These are phyloP conservation scores for Pogonognathellus flavescens DNA, from an alignment of 1,140 invertebrate species.

Conservation along the genomic window DNA sequence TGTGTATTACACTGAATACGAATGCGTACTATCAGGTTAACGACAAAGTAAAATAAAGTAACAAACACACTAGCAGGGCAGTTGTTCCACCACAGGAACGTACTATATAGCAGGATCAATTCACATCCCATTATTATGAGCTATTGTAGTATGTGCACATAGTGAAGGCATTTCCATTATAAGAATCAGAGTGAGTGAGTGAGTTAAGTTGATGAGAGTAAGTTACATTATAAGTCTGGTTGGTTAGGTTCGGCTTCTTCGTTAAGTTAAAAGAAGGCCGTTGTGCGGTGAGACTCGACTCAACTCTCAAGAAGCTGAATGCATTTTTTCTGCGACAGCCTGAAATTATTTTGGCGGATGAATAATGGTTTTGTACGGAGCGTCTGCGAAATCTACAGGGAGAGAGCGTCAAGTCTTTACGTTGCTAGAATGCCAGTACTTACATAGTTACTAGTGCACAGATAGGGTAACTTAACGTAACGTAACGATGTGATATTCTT, in stretches of 20 bases:
- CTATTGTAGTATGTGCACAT: background rate
- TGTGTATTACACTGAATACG: no score
- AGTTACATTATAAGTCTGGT: constrained; percentile 33
- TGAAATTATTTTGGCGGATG: constrained; percentile 55
- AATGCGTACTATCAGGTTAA: background rate
- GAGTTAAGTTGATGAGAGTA: constrained; percentile 44
- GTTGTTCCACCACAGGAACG: background rate
- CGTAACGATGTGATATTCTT: constrained; percentile 43
- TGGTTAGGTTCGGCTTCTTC: constrained; percentile 22
- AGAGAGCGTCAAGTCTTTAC: constrained; percentile 46
- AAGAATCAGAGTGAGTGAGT: constrained; percentile 11
- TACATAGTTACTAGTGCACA: background rate
- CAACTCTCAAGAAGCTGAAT: constrained; percentile 45
- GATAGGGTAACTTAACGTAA: constrained; percentile 6
- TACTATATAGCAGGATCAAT: background rate
- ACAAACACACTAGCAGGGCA: constrained; percentile 1
- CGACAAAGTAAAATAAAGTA: constrained; percentile 31
- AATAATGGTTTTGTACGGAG: constrained; percentile 54
- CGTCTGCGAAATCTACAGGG: constrained; percentile 35
- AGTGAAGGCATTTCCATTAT: background rate
- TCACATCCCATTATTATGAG: constrained; percentile 16
- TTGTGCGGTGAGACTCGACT: constrained; percentile 40
- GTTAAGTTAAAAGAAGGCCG: constrained; percentile 41
- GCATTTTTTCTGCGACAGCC: constrained; percentile 56
- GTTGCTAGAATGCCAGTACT: background rate